Conservation (phyloP, 2,888 invertebrate genomes). For the Agrotis puta region DNA sequence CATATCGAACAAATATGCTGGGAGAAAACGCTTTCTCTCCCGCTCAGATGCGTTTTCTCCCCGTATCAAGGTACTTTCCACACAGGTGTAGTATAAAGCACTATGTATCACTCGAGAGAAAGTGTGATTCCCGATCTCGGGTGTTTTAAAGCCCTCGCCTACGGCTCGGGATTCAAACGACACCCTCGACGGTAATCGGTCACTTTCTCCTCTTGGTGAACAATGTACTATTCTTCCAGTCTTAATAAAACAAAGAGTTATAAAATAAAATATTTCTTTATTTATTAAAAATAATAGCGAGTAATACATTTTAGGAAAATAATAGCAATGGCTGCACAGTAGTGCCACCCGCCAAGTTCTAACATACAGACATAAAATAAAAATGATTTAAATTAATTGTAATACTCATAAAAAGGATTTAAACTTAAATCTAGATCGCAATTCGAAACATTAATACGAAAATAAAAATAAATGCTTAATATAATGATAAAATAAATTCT, state of each 20-base stretch:
- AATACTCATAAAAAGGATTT: constrained; percentile 50
- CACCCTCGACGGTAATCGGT: no score
- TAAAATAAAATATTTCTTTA: constrained; percentile 51
- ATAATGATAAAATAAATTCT: constrained; percentile 36
- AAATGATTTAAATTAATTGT: constrained; percentile 30
- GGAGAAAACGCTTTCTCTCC: no score
- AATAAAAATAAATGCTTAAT: constrained; percentile 58
- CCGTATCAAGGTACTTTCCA: no score
- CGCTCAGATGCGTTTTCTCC: no score
- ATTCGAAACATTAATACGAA: constrained; percentile 47
- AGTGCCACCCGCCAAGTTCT: constrained; percentile 23
- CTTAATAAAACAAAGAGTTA: constrained; percentile 24
- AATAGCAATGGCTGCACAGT: constrained; percentile 24
- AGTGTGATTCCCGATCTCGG: no score
- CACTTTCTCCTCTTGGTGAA: no score
- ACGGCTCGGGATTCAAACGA: no score
- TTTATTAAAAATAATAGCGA: constrained; percentile 49
- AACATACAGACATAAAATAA: constrained; percentile 8
- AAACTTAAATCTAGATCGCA: constrained; percentile 39
- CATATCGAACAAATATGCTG: no score
- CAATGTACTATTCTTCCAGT: no score
- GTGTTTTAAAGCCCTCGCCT: no score
- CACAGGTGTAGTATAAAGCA: no score
- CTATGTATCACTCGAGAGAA: no score
- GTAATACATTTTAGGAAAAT: constrained; percentile 58